A percentile compares a stretch with the other conserved stretches of the same genome.
Evolutionary conservation across 92 coral and sea anemone species (phyloP).

Genomic region (Phenganax marumi): DNA sequence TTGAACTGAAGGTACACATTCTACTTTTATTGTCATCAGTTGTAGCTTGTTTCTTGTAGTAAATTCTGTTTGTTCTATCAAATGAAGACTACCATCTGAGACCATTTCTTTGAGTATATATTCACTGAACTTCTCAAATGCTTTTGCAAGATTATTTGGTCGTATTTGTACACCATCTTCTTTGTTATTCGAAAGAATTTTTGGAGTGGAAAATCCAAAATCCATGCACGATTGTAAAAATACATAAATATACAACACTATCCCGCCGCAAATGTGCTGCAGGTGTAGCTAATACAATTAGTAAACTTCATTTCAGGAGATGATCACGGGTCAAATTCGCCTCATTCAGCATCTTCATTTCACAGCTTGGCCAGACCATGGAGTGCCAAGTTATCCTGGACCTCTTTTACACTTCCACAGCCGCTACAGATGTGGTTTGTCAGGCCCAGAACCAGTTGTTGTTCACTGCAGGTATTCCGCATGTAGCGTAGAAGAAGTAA

Average conservation of each 20-base stretch:
- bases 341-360: slow-evolving; percentile 60
- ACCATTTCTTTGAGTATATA: too few species aligned
- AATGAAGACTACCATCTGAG: too few species aligned
- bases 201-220: too few species aligned
- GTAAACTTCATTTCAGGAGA: slow-evolving; percentile 34
- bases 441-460: slow-evolving; percentile 54
- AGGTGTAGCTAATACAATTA: not conserved
- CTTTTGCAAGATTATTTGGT: too few species aligned
- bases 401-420: slow-evolving; percentile 66
- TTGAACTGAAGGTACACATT: slow-evolving; percentile 45
- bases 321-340: slow-evolving; percentile 39
- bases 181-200: too few species aligned
- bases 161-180: too few species aligned
- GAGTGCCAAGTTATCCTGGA: slow-evolving; percentile 69
- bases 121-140: too few species aligned
- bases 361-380: slow-evolving; percentile 81
- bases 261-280: too few species aligned
- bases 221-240: too few species aligned
- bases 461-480: slow-evolving; percentile 74
- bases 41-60: not conserved
- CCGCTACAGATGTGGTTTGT: slow-evolving; percentile 45
- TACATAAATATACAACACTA: too few species aligned
- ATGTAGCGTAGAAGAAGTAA: too few species aligned
- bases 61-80: too few species aligned
- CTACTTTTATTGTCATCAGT: slow-evolving; percentile 9